Percentiles rank a stretch among this genome's conserved stretches.
These are phyloP conservation scores for Caenorhabditis doughertyi DNA, from an alignment of 2,888 invertebrate genomes.

Conservation along the genomic window DNA sequence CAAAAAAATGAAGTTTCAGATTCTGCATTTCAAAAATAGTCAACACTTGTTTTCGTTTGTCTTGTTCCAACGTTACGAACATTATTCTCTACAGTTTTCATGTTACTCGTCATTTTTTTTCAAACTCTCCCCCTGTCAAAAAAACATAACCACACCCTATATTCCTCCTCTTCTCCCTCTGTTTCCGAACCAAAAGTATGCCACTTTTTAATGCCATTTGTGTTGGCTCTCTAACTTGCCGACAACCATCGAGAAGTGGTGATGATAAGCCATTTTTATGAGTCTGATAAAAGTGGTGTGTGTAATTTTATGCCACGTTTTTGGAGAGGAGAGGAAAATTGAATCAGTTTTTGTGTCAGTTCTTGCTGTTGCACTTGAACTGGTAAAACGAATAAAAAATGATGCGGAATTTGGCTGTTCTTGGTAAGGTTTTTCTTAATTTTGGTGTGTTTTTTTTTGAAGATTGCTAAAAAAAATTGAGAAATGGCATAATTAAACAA, in stretches of 20 bases:
- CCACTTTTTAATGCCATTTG: slow-evolving; percentile 44
- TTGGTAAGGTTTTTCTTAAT: slow-evolving; percentile 8
- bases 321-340: neutral
- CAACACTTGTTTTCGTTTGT: no score
- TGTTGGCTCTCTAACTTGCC: slow-evolving; percentile 24
- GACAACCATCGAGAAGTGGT: neutral
- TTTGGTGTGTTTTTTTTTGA: no score
- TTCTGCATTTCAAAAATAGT: no score
- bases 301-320: slow-evolving; percentile 1
- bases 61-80: no score
- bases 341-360: slow-evolving; percentile 4
- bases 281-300: neutral
- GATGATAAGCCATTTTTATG: slow-evolving; percentile 27
- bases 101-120: neutral
- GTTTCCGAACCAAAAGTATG: neutral
- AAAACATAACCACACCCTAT: slow-evolving; percentile 6
- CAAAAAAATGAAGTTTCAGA: no score
- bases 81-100: neutral
- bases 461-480: no score
- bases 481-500: no score
- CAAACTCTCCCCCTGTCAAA: neutral
- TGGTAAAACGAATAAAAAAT: neutral
- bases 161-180: neutral
- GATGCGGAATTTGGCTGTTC: slow-evolving; percentile 1
- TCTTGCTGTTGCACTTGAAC: neutral